phyloP scores from a whole-genome alignment of 1,140 invertebrate genomes.

The Orchestia grillus region DNA sequence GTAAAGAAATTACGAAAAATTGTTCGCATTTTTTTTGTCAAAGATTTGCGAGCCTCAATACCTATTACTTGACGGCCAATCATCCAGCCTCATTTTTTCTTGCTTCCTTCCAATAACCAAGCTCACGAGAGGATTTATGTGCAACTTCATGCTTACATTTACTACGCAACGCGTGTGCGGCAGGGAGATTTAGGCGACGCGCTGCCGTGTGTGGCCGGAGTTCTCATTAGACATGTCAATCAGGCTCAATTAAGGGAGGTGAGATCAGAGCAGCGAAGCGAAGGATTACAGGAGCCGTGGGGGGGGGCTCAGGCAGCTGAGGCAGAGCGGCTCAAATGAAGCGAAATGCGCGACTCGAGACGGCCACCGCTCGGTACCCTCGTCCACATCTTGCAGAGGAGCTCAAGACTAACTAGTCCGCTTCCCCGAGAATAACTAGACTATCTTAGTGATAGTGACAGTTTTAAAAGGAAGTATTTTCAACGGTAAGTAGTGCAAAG shows the following conservation, averaged over 20 bases:
- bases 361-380: not conserved
- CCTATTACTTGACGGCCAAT: too few relatives aligned
- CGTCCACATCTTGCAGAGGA: not conserved
- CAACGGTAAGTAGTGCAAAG: too few relatives aligned
- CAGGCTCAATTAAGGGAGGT: constrained; percentile 38
- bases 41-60: too few relatives aligned
- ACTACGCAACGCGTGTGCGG: not conserved
- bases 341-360: not conserved
- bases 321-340: not conserved
- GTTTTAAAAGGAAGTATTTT: too few relatives aligned
- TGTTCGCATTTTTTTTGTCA: too few relatives aligned
- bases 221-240: constrained; percentile 37
- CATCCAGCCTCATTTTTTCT: too few relatives aligned
- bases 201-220: not conserved
- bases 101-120: not conserved
- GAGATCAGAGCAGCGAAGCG: constrained; percentile 33
- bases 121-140: not conserved
- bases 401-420: not conserved
- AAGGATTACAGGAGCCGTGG: not conserved
- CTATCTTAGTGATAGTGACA: too few relatives aligned
- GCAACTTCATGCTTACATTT: not conserved
- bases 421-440: too few relatives aligned
- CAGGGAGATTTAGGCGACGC: not conserved
- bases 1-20: too few relatives aligned
- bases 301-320: not conserved